Conservation (phyloP, 2,113 vertebrate species). For the Macquaria ambigua region DNA sequence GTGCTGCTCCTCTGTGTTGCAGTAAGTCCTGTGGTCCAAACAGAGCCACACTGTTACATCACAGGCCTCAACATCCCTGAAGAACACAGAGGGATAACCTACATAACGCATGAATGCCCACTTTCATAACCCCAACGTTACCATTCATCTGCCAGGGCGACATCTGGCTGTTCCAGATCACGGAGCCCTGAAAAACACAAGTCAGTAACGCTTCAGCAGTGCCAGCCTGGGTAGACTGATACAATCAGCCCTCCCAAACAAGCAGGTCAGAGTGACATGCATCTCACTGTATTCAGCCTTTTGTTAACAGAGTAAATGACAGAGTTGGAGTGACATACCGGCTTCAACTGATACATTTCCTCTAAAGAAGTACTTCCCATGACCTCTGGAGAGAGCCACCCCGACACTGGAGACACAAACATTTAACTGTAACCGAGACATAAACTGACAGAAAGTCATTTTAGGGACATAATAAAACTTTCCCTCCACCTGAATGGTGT, state of each 20-base stretch:
- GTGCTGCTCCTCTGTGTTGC: constrained; percentile 94
- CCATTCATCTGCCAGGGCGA: constrained; percentile 98
- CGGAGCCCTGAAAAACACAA: constrained; percentile 90
- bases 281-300: constrained; percentile 2
- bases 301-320: not conserved
- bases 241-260: constrained; percentile 36
- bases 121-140: constrained; percentile 81
- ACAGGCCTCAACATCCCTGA: constrained; percentile 43
- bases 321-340: constrained; percentile 82
- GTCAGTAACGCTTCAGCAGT: constrained; percentile 80
- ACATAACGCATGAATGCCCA: constrained; percentile 75
- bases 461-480: constrained; percentile 11
- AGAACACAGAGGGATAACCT: constrained; percentile 68
- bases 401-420: constrained; percentile 89
- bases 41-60: constrained; percentile 50
- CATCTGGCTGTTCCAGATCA: constrained; percentile 97
- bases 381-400: constrained; percentile 95
- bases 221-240: constrained; percentile 37
- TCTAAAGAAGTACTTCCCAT: constrained; percentile 97
- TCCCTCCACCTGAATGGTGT: constrained; percentile 94
- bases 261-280: constrained; percentile 36
- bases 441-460: constrained; percentile 18
- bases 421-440: not conserved
- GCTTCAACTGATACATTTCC: constrained; percentile 96
- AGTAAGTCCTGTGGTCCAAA: constrained; percentile 91